phyloP scores from a whole-genome alignment of 2,797 vertebrate species.

The Champsocephalus esox region DNA sequence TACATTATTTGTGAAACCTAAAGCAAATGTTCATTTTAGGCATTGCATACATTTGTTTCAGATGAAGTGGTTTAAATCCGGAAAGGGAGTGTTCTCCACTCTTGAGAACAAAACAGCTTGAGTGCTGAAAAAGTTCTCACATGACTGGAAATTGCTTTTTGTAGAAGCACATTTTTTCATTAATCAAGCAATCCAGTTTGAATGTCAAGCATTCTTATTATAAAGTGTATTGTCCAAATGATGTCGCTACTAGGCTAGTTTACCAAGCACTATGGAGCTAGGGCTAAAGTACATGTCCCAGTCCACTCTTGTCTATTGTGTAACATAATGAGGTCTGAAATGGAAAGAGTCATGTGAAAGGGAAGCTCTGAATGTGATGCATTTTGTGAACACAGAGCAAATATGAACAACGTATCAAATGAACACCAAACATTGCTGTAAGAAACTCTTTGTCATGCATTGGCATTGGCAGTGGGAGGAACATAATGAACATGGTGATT shows the following conservation, averaged over 20 bases:
- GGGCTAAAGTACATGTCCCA: not conserved
- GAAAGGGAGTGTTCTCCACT: not conserved
- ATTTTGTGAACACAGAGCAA: constrained; percentile 35
- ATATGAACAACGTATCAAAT: constrained; percentile 23
- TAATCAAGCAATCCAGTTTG: not conserved
- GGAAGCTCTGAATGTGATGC: constrained; percentile 33
- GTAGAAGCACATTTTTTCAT: not conserved
- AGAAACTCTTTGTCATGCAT: constrained; percentile 44
- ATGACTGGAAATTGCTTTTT: not conserved
- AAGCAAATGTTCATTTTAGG: not conserved
- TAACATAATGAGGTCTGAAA: constrained; percentile 28
- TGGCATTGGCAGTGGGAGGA: constrained; percentile 46
- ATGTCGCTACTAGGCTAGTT: not conserved
- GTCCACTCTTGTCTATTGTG: constrained; percentile 21
- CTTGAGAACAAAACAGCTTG: constrained; percentile 2
- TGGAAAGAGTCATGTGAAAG: constrained; percentile 26
- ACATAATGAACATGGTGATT: constrained; percentile 28
- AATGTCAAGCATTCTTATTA: constrained; percentile 3
- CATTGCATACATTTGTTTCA: constrained; percentile 5
- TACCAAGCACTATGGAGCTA: not conserved
- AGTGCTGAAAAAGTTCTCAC: not conserved
- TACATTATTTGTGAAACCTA: constrained; percentile 12
- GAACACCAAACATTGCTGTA: constrained; percentile 32
- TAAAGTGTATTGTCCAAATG: not conserved
- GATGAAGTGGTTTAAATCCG: not conserved